Percentiles rank a stretch among this genome's conserved stretches.
Evolutionary conservation across 2,888 invertebrate genomes (phyloP).

Genomic region (Sialis fuliginosa): DNA sequence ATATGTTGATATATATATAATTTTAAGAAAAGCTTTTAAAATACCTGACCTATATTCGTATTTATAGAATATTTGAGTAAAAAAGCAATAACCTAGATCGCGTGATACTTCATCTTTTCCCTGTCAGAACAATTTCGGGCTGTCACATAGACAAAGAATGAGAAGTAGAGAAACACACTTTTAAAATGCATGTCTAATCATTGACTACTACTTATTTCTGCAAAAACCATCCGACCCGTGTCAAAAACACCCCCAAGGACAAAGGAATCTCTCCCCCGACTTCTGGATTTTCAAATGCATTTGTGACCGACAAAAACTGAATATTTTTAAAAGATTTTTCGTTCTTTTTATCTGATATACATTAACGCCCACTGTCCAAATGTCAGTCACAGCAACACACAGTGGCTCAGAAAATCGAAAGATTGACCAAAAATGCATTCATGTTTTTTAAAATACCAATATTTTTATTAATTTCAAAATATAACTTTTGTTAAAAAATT

Average conservation of each 20-base stretch:
- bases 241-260: neutral
- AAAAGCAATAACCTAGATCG: too few species aligned
- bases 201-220: conserved; percentile 1
- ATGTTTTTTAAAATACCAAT: too few species aligned
- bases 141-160: neutral
- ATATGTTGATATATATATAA: too few species aligned
- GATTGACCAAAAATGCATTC: too few species aligned
- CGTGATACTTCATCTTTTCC: too few species aligned
- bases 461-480: too few species aligned
- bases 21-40: too few species aligned
- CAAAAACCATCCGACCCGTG: conserved; percentile 1
- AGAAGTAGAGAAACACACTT: neutral
- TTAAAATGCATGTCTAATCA: conserved; percentile 3
- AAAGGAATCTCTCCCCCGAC: neutral
- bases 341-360: neutral
- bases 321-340: neutral
- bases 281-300: neutral
- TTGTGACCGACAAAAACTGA: neutral
- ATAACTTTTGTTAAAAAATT: too few species aligned
- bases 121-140: too few species aligned
- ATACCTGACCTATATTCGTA: too few species aligned
- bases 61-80: too few species aligned
- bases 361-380: neutral
- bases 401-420: neutral
- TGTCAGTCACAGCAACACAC: neutral